Evolutionary conservation across 2,113 vertebrate species (phyloP), one percentile per base, ranked within the genome.

Genomic region (Oryzias curvinotus): DNA sequence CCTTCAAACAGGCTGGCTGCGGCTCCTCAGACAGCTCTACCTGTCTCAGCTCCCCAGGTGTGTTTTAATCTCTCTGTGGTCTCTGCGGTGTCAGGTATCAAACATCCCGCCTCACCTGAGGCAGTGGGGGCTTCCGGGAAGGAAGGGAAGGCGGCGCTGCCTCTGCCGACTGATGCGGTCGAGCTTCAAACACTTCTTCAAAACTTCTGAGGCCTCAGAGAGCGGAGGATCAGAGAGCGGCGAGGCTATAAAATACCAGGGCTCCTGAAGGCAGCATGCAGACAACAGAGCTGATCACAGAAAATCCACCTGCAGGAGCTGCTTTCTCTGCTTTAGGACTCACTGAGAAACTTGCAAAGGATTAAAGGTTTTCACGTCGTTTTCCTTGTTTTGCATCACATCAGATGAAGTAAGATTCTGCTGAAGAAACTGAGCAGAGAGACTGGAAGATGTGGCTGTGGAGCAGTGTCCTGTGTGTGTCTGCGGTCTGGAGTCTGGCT

Each of bases 91-190:
- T 86, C 81, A 49, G 10, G 26, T 84, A 76, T 88, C 84, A 88
- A 86, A 86, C 75, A 28, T 46, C 53, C 75, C 76, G 23, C 56
- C 58, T 82, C 69, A 62, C 71, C 80, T 62, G 63, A 68, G 71
- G 81, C 80, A 30, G 28, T 23, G 15, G 68, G 36, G 68, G 78
- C 73, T 73, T 77, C 75, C 83, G 81, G 86, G 83, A 84, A 84
- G 83, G 83, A 88, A 84, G 83, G 17, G 16, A 45, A 36, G 75
- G 70, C 57, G 75, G 68, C 51, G 57, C 75, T 56, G 64, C 53
- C 58, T 79, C 65, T 42, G 0, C 36, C 28, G 69, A 85, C 82
- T 83, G 83, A 87, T 87, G 81, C 81, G 77, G 78, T 87, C 57
- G 52, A 49, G 61, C 80, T 81, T 87, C 78, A 85, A 87, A 87